A percentile compares a stretch with the other conserved stretches of the same genome.
Conservation (phyloP, 2,888 invertebrate species). For the Brachypalpus laphriformis region DNA sequence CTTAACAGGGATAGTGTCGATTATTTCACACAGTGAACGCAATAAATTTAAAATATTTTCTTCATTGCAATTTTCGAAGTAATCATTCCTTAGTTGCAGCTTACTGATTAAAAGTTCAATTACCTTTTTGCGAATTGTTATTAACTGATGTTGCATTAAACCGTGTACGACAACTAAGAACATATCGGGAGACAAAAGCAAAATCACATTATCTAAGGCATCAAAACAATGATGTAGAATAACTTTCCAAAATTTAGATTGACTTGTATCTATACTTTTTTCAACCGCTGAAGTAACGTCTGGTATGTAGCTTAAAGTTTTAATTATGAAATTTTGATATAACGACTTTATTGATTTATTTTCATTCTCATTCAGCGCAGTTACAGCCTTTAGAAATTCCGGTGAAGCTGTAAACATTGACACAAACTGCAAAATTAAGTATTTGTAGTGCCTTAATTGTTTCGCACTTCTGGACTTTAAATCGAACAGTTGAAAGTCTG, state of each 20-base stretch:
- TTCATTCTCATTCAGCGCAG: constrained; percentile 83
- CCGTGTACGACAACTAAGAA: constrained; percentile 91
- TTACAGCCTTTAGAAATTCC: constrained; percentile 87
- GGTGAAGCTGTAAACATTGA: constrained; percentile 87
- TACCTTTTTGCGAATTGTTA: constrained; percentile 90
- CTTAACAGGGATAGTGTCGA: constrained; percentile 84
- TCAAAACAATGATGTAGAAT: constrained; percentile 91
- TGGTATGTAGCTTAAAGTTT: constrained; percentile 87
- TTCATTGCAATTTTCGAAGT: constrained; percentile 84
- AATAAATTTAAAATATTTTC: constrained; percentile 85
- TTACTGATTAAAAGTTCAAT: constrained; percentile 93
- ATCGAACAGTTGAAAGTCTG: constrained; percentile 84
- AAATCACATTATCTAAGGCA: constrained; percentile 91
- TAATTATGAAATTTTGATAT: constrained; percentile 88
- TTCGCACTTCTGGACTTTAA: constrained; percentile 87
- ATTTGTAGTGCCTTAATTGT: constrained; percentile 93
- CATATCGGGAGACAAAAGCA: constrained; percentile 89
- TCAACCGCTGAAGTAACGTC: constrained; percentile 86
- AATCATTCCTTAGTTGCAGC: constrained; percentile 87
- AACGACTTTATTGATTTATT: constrained; percentile 84
- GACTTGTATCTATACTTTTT: constrained; percentile 84
- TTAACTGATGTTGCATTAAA: constrained; percentile 88
- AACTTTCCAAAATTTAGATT: constrained; percentile 91
- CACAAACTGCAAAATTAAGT: constrained; percentile 89
- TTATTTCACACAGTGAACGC: constrained; percentile 85